phyloP scores from a whole-genome alignment of 2,888 invertebrate species.

The Cerceris rybyensis region DNA sequence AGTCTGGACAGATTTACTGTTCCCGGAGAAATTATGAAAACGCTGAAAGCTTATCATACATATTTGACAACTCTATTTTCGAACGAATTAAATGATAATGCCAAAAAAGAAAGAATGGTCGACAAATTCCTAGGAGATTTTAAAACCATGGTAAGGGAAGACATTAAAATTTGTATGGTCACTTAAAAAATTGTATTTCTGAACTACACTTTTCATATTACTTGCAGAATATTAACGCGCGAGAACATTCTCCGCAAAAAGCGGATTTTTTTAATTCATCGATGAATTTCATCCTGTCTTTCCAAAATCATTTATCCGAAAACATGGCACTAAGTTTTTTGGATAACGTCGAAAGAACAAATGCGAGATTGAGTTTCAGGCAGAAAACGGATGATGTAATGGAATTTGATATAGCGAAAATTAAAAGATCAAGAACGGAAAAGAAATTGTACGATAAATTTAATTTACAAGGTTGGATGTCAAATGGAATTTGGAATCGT shows the following conservation, averaged over 20 bases:
- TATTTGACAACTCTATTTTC: constrained; percentile 60
- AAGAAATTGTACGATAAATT: neutral
- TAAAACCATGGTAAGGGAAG: constrained; percentile 53
- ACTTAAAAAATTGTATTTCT: neutral
- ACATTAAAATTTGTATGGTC: neutral
- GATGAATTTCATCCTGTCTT: constrained; percentile 35
- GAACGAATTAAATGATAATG: constrained; percentile 25
- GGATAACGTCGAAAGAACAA: constrained; percentile 48
- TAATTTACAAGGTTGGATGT: constrained; percentile 60
- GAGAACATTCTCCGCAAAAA: constrained; percentile 22
- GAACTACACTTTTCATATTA: constrained; percentile 17
- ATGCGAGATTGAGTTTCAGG: constrained; percentile 55
- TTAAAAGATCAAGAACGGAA: constrained; percentile 1
- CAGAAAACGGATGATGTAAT: constrained; percentile 21
- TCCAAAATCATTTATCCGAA: constrained; percentile 24
- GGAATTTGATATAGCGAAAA: constrained; percentile 6
- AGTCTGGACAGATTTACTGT: constrained; percentile 70
- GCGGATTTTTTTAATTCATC: constrained; percentile 2
- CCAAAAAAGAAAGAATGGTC: constrained; percentile 50
- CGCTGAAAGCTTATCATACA: constrained; percentile 70
- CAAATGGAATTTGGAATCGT: constrained; percentile 76
- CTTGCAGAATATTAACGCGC: constrained; percentile 30
- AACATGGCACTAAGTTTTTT: constrained; percentile 34
- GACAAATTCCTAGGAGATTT: constrained; percentile 69
- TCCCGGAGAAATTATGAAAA: constrained; percentile 69